Base-by-base conservation (phyloP, 2,797 vertebrate genomes). In the Potorous gilbertii region DNA sequence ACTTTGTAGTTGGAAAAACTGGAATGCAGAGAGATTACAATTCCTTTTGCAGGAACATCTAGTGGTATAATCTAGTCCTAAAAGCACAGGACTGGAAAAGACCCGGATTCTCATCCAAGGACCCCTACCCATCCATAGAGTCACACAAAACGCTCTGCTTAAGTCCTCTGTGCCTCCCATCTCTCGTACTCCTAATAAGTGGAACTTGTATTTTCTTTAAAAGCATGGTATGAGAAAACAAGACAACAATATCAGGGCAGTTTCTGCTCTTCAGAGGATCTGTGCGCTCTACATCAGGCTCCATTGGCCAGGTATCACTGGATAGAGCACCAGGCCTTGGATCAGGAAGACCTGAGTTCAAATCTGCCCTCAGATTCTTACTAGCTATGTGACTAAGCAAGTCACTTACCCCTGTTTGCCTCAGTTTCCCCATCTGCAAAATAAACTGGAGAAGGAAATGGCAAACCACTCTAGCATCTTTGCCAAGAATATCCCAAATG, bases 31-130 rank as follows among this genome's bases (percentile, higher is more conserved):
- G 18, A 96, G 16, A n/a, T 81, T 62, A 13, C 3, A 3, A 57
- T 40, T 40, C n/a, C 91, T 94, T 74, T 14, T 16, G 34, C 29
- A 5, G 1, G 40, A 89, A 16, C 81, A 90, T 74, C 62, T 21
- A 12, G 4, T 9, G 55, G 91, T 34, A 90, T 14, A 18, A 10
- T 21, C 91, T 50, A 92, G 89, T 29, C 81, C 27, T 8, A 40
- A 94, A 87, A 93, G 56, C 56, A 54, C 56, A 56, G 57, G 74
- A 12, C 56, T 34, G 28, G 90, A 66, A 94, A 93, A 54, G 55
- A 50, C 55, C 5, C 9, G 3, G 54, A 40, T 90, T 95, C 27
- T 93, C 56, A 94, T 46, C 16, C 95, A 55, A 96, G 57, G 1
- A 52, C 59, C 24, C 27, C 12, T 9, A 5, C 3, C 28, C 40